Base-by-base conservation (phyloP, 2,797 vertebrate species). In the Pteropus rufus region DNA sequence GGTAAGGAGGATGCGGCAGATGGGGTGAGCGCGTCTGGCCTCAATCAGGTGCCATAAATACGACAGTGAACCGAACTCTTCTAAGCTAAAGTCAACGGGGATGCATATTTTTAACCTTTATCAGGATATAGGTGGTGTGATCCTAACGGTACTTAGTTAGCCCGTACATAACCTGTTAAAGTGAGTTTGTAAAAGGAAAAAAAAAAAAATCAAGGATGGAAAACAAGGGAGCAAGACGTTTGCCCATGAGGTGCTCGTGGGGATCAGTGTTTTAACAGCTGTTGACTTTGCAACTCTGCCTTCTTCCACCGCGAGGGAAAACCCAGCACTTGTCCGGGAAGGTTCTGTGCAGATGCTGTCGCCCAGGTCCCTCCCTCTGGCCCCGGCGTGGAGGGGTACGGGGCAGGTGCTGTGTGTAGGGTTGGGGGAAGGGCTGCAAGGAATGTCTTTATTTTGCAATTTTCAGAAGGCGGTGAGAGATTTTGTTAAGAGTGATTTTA, bases 1-100 rank as follows among this genome's bases (percentile, higher is more conserved):
- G 1, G 60, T 87, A 92, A 94, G 69, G 93, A 65, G 36, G 90
- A 91, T 52, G 44, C 64, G 69, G 46, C 80, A 2, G 75, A 10
- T 0, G 23, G 86, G 97, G 92, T 10, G 93, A 97, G 49, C 90
- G 97, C 46, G 86, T 97, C 52, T 54, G 54, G 39, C 46, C 54
- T 23, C 15, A 39, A 7, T 21, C 5, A 29, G 73, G 67, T 70
- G 91, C 2, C 10, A 3, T 46, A 7, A 46, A 31, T 1, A 23
- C 3, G 31, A 39, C 77, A 29, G 24, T 52, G 92, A 56, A 86
- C 90, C 72, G 39, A 14, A 14, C 46, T 83, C 39, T 54, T 7
- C 15, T n/a, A 31, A 64, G 54, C 26, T 8, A 7, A 36, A 52
- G 46, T 82, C 56, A 95, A 36, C 77, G 81, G 73, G 88, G 93